Evolutionary conservation across 2,113 vertebrate genomes (phyloP).

Genomic region (Syngnathus scovelli): DNA sequence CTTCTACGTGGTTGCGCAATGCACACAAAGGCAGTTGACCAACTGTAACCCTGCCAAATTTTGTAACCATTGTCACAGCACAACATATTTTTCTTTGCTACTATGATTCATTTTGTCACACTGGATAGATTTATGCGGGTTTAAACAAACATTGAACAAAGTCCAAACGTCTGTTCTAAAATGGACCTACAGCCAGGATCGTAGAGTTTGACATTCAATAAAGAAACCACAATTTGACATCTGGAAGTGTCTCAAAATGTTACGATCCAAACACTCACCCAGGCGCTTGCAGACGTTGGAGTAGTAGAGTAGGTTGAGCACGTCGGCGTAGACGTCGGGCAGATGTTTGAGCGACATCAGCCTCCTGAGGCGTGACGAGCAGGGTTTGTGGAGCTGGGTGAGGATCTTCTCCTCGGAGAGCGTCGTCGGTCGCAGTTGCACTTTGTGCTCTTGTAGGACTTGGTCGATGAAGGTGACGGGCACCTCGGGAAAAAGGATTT

Average conservation of each 20-base stretch:
- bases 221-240: neutral
- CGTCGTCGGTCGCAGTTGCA: slow-evolving; percentile 88
- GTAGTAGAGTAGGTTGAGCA: slow-evolving; percentile 81
- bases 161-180: too few species aligned
- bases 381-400: slow-evolving; percentile 80
- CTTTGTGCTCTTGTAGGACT: slow-evolving; percentile 86
- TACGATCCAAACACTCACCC: slow-evolving; percentile 70
- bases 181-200: too few species aligned
- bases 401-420: slow-evolving; percentile 88
- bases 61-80: neutral
- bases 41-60: too few species aligned
- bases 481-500: slow-evolving; percentile 85
- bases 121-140: too few species aligned
- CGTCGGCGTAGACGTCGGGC: slow-evolving; percentile 69
- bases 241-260: neutral
- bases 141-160: too few species aligned
- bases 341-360: slow-evolving; percentile 88
- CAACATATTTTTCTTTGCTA: too few species aligned
- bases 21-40: too few species aligned
- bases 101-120: too few species aligned
- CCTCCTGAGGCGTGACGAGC: slow-evolving; percentile 85
- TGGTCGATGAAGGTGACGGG: slow-evolving; percentile 77
- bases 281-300: slow-evolving; percentile 77
- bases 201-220: too few species aligned
- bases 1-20: neutral